phyloP scores from a whole-genome alignment of 2,113 vertebrate species.

The Microtus ochrogaster region DNA sequence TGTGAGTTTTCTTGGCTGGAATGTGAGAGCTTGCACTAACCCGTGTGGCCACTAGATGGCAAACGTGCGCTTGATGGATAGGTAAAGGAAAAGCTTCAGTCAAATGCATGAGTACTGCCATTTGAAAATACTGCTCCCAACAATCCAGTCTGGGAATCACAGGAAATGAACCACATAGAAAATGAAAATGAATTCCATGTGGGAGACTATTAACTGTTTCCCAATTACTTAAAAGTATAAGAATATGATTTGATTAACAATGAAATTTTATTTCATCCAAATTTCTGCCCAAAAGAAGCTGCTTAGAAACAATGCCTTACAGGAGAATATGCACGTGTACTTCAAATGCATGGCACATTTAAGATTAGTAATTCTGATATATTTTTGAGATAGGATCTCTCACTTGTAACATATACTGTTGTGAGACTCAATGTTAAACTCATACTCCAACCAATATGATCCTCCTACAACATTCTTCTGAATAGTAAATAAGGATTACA shows the following conservation, averaged over 20 bases:
- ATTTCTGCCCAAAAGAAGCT: background rate
- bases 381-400: background rate
- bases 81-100: background rate
- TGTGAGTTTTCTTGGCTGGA: background rate
- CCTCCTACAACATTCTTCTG: background rate
- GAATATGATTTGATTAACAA: background rate
- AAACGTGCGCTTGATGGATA: background rate
- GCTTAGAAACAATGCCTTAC: background rate
- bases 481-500: too few relatives aligned
- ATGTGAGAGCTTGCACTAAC: background rate
- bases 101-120: background rate
- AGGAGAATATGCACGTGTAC: rapidly evolving
- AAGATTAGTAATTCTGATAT: background rate
- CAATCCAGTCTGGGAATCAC: background rate
- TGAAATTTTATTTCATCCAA: background rate
- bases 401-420: background rate
- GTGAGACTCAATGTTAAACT: background rate
- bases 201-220: background rate
- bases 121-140: background rate
- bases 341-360: background rate
- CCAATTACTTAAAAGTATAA: background rate
- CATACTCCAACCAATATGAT: background rate
- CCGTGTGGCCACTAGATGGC: background rate
- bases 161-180: background rate
- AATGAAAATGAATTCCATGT: background rate